Evolutionary conservation across 2,113 vertebrate species (phyloP), one percentile per base, ranked within the genome.

Genomic region (Corythaixoides concolor): DNA sequence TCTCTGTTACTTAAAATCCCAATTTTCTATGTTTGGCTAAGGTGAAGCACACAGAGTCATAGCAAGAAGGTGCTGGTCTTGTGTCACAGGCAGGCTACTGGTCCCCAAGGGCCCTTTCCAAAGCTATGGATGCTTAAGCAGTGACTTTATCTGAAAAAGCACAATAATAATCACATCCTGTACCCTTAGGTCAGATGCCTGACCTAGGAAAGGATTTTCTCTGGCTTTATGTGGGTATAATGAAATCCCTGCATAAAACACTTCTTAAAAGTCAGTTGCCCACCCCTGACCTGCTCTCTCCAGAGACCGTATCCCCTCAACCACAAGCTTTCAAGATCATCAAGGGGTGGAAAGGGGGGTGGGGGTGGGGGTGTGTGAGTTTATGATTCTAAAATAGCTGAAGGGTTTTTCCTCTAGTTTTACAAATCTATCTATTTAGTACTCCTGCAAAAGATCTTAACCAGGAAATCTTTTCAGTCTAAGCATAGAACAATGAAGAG

Each of bases 231-330:
- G 43, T 9, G 2, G 12, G 27, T 67, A 92, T 93, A 92, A 95
- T 89, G 69, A 97, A 92, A 94, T 72, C 84, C 43, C 66, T 75
- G 62, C 58, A 82, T 83, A 91, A 96, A 90, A 85, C 41, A 33
- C 53, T 89, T 69, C 73, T 93, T 85, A 89, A 91, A 83, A 89
- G 68, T 89, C 87, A 85, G 19, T 70, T 94, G 78, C 45, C 37
- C 49, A 52, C 49, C 72, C 30, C 87, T 89, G 62, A 96, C 75
- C 85, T 88, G 24, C 32, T 59, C 50, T 55, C 88, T 93, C 74
- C 26, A n/a, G 91, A 76, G 80, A 21, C 39, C 43, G 5, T 15
- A 74, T 59, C 30, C 52, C 43, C 12, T 75, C 52, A 75, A 30
- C 45, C 2, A 2, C 32, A 62, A 72, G 37, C 56, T 85, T 86